Evolutionary conservation across 2,888 invertebrate species (phyloP).

Genomic region (Chrysolina americana): DNA sequence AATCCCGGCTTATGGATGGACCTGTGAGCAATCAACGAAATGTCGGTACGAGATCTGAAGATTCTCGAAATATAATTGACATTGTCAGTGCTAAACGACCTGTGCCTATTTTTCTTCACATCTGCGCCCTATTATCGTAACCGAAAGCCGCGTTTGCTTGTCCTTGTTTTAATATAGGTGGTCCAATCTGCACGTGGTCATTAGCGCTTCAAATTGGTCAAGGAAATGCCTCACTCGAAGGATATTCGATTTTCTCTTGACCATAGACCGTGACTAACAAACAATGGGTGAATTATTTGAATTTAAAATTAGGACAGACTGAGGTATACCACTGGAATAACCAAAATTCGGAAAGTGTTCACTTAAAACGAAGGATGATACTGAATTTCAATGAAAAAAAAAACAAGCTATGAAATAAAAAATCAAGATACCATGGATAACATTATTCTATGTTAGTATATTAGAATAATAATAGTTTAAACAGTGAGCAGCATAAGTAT

Average conservation of each 20-base stretch:
- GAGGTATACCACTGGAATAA: too few relatives aligned
- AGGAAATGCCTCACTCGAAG: slow-evolving; percentile 4
- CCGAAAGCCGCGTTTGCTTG: slow-evolving; percentile 27
- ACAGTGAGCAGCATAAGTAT: too few relatives aligned
- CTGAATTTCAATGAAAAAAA: too few relatives aligned
- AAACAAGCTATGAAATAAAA: too few relatives aligned
- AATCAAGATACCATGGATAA: too few relatives aligned
- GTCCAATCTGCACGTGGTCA: slow-evolving; percentile 23
- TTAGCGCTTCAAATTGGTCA: slow-evolving; percentile 25
- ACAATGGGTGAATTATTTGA: slow-evolving; percentile 9
- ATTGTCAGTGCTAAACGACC: slow-evolving; percentile 51
- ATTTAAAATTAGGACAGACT: background rate
- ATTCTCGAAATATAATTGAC: slow-evolving; percentile 44
- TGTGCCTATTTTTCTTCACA: slow-evolving; percentile 35
- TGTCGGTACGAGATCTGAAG: slow-evolving; percentile 30
- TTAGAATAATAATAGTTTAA: too few relatives aligned
- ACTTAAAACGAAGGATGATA: too few relatives aligned
- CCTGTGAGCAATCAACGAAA: slow-evolving; percentile 32
- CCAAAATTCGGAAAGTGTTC: too few relatives aligned
- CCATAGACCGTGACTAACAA: slow-evolving; percentile 1
- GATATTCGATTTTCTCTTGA: background rate
- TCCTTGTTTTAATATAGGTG: slow-evolving; percentile 29
- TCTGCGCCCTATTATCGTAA: slow-evolving; percentile 48
- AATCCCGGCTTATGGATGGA: slow-evolving; percentile 21
- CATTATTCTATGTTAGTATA: too few relatives aligned